A percentile compares a stretch with the other conserved stretches of the same genome.
These are phyloP conservation scores for Galerucella pusilla DNA, from an alignment of 2,888 invertebrate genomes.

Conservation along the genomic window DNA sequence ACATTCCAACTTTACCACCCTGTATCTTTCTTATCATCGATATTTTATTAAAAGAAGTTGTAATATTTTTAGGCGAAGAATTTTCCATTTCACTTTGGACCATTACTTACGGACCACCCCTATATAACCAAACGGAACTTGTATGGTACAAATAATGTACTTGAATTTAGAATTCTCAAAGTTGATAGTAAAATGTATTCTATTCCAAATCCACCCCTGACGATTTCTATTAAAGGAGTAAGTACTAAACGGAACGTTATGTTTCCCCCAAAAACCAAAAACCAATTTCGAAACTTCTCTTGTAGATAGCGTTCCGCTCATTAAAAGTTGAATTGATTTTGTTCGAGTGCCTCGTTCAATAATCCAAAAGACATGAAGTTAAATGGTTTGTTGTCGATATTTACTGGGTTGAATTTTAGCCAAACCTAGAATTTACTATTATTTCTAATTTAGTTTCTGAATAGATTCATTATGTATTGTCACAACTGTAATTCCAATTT, in stretches of 20 bases:
- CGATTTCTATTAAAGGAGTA: neutral
- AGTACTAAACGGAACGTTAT: conserved; percentile 53
- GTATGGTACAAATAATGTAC: no score
- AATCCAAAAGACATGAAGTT: conserved; percentile 28
- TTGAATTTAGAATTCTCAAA: no score
- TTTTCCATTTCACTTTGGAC: no score
- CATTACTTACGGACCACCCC: no score
- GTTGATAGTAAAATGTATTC: neutral
- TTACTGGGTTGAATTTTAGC: conserved; percentile 12
- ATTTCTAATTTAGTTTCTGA: conserved; percentile 10
- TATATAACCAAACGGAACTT: no score
- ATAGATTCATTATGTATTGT: conserved; percentile 3
- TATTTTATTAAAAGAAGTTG: no score
- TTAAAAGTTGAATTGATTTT: conserved; percentile 41
- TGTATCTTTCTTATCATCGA: no score
- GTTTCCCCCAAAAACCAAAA: conserved; percentile 47
- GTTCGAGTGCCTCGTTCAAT: conserved; percentile 22
- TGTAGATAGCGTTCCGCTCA: conserved; percentile 47
- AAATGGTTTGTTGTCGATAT: conserved; percentile 29
- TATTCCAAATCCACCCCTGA: neutral
- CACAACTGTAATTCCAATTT: neutral
- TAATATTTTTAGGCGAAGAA: no score
- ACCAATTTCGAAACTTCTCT: conserved; percentile 56
- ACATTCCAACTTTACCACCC: no score
- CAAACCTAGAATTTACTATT: conserved; percentile 3